Evolutionary conservation across 2,113 vertebrate species (phyloP).

Genomic region (Rousettus leschenaultii): DNA sequence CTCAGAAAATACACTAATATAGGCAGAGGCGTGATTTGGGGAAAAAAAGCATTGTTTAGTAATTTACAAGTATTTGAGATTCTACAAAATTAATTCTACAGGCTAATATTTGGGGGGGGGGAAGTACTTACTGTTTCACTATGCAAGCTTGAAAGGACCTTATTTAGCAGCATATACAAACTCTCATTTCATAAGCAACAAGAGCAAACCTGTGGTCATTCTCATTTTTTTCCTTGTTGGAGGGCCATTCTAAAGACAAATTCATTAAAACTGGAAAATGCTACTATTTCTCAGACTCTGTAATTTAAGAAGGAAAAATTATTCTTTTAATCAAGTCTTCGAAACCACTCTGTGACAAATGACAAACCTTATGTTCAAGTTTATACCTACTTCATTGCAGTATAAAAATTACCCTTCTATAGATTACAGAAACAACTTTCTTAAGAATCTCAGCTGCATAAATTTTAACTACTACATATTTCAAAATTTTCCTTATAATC

Average conservation of each 20-base stretch:
- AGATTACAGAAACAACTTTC: background rate
- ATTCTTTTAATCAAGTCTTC: background rate
- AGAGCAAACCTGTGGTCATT: conserved; percentile 1
- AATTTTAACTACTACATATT: background rate
- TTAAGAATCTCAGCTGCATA: background rate
- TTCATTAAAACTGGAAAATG: background rate
- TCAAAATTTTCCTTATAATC: background rate
- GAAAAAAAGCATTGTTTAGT: background rate
- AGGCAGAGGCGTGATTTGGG: background rate
- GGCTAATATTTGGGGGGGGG: background rate
- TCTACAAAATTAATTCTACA: background rate
- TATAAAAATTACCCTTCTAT: background rate
- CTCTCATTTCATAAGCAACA: background rate
- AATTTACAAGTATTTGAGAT: background rate
- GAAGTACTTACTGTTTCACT: background rate
- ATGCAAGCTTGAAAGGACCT: background rate
- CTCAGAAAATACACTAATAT: background rate
- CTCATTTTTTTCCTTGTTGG: conserved; percentile 10
- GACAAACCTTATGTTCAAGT: background rate
- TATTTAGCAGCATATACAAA: background rate
- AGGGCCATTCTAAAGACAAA: background rate
- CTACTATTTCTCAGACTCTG: background rate
- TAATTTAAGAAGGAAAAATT: background rate
- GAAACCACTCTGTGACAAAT: background rate
- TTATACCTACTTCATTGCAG: background rate